A percentile compares a stretch with the other conserved stretches of the same genome.
These are phyloP conservation scores for Glossosoma conforme DNA, from an alignment of 1,140 invertebrate species.

Conservation along the genomic window DNA sequence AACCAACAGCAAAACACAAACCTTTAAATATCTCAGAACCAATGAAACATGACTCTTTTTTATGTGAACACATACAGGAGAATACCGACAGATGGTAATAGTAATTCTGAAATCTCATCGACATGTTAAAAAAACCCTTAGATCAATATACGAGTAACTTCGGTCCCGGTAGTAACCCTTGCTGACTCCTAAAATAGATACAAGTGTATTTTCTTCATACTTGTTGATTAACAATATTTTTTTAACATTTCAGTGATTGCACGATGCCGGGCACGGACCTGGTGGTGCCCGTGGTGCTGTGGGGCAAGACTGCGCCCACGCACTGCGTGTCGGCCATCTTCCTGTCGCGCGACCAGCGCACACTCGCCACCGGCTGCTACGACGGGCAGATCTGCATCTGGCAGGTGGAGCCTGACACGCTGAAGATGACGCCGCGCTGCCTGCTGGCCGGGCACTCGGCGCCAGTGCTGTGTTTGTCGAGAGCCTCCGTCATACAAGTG, in stretches of 20 bases:
- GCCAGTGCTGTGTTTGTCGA: constrained; percentile 85
- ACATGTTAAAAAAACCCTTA: too few relatives aligned
- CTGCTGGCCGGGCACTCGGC: constrained; percentile 93
- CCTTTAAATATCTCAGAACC: too few relatives aligned
- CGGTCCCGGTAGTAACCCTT: too few relatives aligned
- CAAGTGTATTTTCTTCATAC: too few relatives aligned
- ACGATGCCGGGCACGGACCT: constrained; percentile 83
- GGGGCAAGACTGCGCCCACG: constrained; percentile 92
- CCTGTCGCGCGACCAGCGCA: constrained; percentile 86
- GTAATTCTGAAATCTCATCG: too few relatives aligned
- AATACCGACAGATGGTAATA: too few relatives aligned
- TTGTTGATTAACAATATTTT: too few relatives aligned
- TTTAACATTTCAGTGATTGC: background rate
- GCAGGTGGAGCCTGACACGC: constrained; percentile 75
- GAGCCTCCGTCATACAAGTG: constrained; percentile 67
- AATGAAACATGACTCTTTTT: too few relatives aligned
- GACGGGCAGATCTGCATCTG: constrained; percentile 98
- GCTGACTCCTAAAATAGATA: too few relatives aligned
- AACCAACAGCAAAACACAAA: too few relatives aligned
- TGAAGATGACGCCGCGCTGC: constrained; percentile 91
- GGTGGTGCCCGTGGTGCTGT: constrained; percentile 94
- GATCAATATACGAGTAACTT: too few relatives aligned
- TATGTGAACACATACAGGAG: too few relatives aligned
- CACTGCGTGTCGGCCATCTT: constrained; percentile 95
- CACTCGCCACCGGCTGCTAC: constrained; percentile 92